Evolutionary conservation across 2,797 vertebrate genomes (phyloP).

Genomic region (Anniella stebbinsi): DNA sequence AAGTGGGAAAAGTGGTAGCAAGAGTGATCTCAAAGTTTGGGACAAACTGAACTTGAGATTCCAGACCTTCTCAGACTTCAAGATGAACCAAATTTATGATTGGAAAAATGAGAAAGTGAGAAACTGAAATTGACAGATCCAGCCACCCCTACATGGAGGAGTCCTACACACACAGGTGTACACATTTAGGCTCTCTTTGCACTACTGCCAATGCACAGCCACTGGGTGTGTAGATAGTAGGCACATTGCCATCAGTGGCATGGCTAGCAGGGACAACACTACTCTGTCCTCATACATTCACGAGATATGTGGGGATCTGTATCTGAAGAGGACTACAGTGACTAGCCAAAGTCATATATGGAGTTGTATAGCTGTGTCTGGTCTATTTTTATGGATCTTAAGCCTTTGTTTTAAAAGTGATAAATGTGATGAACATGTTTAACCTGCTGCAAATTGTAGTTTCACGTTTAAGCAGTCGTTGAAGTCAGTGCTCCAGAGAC

Average conservation of each 20-base stretch:
- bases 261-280: background rate
- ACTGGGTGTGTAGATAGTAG: background rate
- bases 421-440: background rate
- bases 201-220: too few species aligned
- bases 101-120: too few species aligned
- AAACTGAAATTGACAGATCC: too few species aligned
- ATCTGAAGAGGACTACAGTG: background rate
- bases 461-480: constrained; percentile 20
- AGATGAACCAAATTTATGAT: too few species aligned
- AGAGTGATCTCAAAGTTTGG: background rate
- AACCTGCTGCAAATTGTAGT: background rate
- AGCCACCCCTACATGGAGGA: too few species aligned
- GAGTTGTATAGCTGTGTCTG: too few species aligned
- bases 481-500: accelerated
- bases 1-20: background rate
- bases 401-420: background rate
- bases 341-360: background rate
- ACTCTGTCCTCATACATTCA: background rate
- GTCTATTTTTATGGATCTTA: background rate
- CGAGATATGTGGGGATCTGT: background rate
- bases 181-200: too few species aligned
- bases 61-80: too few species aligned
- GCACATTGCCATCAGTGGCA: background rate
- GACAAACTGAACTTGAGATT: too few species aligned
- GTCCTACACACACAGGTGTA: too few species aligned